Evolutionary conservation across 2,797 vertebrate genomes (phyloP), one percentile per base, ranked within the genome.

Genomic region (Malurus splendens): DNA sequence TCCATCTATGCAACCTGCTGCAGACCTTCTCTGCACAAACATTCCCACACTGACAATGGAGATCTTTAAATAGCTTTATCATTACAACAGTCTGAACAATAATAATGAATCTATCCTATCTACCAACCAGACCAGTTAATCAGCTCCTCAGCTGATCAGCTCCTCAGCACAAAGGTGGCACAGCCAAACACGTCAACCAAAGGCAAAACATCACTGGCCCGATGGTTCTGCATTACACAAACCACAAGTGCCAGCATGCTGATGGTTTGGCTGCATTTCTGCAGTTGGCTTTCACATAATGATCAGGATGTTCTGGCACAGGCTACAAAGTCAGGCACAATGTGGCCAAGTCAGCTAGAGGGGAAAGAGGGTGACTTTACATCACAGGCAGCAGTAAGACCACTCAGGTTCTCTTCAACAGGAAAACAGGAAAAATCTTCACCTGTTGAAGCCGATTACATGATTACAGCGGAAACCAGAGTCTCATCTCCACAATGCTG

Each of bases 71-170:
- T 9, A 72, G 57, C 62, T 83, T 82, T 78, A 51, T 48, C 39
- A 65, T 28, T 38, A 27, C 41, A 45, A 65, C 30, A 39, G 44
- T 25, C 30, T 28, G 23, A 64, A 27, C 0, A 77, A 17, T 3
- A 72, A 62, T 45, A 48, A 64, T 32, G 22, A 62, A 45, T 38
- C 48, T 2, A 7, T 23, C 39, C 39, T 28, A 32, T 9, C 54
- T 68, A 36, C 18, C 0, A 0, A 48, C 5, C 68, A 50, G 71
- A 39, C 27, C 2, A 2, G 36, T 5, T 12, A 13, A 23, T 5
- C 0, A 7, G 41, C 51, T 56, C 32, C 60, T 57, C 2, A 2
- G 36, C 5, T 14, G 13, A 23, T 5, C 0, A 7, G 41, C 51
- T 56, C 32, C 56, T 57, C 38, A 79, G 65, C 64, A 55, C 18